Evolutionary conservation across 2,113 vertebrate genomes (phyloP).

Genomic region (Nycticorax nycticorax): DNA sequence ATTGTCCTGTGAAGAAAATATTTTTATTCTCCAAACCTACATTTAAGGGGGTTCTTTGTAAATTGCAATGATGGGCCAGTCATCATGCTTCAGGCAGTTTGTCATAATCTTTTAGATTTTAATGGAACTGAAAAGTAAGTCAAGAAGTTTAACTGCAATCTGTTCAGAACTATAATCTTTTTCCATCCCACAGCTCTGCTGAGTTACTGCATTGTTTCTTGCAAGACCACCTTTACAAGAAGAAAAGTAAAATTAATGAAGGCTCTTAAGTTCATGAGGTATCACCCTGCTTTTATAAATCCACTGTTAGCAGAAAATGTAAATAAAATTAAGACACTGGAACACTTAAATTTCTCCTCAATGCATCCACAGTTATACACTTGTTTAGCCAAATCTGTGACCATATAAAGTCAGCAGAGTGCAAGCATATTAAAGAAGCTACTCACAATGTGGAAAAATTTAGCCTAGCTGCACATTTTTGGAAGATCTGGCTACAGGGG

Average conservation of each 20-base stretch:
- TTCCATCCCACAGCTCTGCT: background rate
- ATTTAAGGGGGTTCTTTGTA: background rate
- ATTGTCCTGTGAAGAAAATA: background rate
- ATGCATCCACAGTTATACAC: background rate
- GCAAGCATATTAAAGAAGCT: background rate
- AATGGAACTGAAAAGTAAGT: background rate
- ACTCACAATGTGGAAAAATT: background rate
- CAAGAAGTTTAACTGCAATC: background rate
- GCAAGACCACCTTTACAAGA: background rate
- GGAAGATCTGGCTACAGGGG: background rate
- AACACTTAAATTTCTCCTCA: background rate
- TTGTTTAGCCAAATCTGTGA: background rate
- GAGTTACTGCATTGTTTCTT: background rate
- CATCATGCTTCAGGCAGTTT: background rate
- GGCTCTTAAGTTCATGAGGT: background rate
- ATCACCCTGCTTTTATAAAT: background rate
- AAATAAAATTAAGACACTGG: background rate
- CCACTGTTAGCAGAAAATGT: background rate
- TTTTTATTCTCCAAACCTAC: constrained; percentile 11
- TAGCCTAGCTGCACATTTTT: background rate
- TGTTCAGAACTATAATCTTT: background rate
- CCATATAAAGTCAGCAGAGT: background rate
- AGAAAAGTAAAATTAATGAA: background rate
- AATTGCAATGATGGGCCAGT: background rate
- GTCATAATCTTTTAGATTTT: constrained; percentile 6